These are phyloP conservation scores for Hirundichthys speculiger DNA, from an alignment of 2,113 vertebrate genomes.

Conservation along the genomic window DNA sequence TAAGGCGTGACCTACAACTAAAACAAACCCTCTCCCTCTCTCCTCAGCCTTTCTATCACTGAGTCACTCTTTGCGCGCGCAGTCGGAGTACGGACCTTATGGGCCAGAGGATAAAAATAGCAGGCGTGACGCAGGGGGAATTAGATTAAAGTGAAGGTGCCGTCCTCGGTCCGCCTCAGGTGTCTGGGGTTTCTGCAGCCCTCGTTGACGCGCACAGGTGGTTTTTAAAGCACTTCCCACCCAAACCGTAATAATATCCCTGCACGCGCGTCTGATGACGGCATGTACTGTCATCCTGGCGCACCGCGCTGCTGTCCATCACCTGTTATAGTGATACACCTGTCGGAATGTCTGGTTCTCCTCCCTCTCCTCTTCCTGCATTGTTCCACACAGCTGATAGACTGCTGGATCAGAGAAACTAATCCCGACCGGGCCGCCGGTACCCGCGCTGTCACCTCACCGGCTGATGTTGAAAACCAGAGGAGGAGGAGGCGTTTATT, in stretches of 20 bases:
- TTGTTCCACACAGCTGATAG: not conserved
- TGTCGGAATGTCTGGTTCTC: conserved; percentile 13
- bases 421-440: no score
- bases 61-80: conserved; percentile 52
- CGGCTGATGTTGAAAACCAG: no score
- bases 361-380: no score
- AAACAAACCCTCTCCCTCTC: conserved; percentile 19
- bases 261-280: not conserved
- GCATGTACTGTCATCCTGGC: not conserved
- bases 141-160: conserved; percentile 72
- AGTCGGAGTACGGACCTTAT: conserved; percentile 43
- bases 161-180: conserved; percentile 53
- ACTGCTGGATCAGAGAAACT: not conserved
- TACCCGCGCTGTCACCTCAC: no score
- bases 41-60: conserved; percentile 39
- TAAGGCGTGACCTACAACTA: conserved; percentile 17
- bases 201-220: conserved; percentile 50
- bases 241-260: not conserved
- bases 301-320: not conserved
- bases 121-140: conserved; percentile 68
- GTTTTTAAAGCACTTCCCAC: conserved; percentile 17
- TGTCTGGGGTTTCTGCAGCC: conserved; percentile 42
- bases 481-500: no score
- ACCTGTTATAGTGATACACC: conserved; percentile 12
- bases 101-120: conserved; percentile 74